Percentiles rank a stretch among this genome's conserved stretches.
phyloP scores from a whole-genome alignment of 2,113 vertebrate genomes.

The Ptychochromis oligacanthus region DNA sequence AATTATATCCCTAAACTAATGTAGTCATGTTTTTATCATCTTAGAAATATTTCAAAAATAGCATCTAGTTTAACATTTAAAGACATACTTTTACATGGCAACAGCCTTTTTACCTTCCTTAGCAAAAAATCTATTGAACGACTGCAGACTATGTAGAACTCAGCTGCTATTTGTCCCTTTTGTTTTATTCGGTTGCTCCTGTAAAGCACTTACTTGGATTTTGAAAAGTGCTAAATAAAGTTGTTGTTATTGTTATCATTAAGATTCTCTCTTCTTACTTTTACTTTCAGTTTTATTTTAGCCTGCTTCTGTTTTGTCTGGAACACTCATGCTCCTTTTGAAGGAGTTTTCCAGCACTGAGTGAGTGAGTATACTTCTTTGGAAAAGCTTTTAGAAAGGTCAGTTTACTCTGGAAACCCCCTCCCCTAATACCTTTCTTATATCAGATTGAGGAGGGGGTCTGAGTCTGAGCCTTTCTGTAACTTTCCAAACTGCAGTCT shows the following conservation, averaged over 20 bases:
- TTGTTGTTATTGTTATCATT: not conserved
- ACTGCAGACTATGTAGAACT: not conserved
- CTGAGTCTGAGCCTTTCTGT: not conserved
- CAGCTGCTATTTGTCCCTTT: too few species aligned
- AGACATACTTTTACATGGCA: not conserved
- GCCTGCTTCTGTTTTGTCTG: not conserved
- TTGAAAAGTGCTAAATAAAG: too few species aligned
- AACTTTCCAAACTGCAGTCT: not conserved
- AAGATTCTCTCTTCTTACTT: not conserved
- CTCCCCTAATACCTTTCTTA: not conserved
- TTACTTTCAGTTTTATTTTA: not conserved
- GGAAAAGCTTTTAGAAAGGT: not conserved
- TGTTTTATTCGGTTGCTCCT: too few species aligned
- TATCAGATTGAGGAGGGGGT: not conserved
- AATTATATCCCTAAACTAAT: too few species aligned
- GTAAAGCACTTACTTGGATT: too few species aligned
- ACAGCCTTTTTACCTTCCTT: not conserved
- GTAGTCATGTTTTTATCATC: not conserved
- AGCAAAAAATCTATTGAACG: not conserved
- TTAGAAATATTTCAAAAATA: too few species aligned
- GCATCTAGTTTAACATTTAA: not conserved
- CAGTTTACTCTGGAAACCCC: constrained; percentile 1
- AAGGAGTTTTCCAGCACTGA: too few species aligned
- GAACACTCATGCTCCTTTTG: not conserved
- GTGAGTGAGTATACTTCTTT: not conserved